Evolutionary conservation across 2,113 vertebrate species (phyloP).

Genomic region (Uria lomvia): DNA sequence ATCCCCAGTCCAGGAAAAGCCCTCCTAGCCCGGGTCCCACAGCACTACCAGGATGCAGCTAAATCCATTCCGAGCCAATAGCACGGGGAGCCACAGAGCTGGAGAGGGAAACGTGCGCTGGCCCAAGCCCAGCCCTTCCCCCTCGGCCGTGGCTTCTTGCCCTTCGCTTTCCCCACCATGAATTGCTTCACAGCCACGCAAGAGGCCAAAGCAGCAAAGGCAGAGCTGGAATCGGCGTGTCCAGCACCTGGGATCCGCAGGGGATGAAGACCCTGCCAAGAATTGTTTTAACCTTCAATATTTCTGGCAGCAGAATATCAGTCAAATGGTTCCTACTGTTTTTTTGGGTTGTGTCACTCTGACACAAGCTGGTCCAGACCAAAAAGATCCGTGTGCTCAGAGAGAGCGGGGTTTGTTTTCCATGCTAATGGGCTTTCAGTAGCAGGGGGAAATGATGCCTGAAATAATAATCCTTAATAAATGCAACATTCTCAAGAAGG

Average conservation of each 20-base stretch:
- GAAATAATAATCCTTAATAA: conserved; percentile 46
- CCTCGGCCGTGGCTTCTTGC: neutral
- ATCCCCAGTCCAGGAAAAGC: neutral
- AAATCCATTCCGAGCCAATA: fast-evolving
- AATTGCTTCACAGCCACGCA: neutral
- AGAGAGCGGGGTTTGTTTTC: conserved; percentile 27
- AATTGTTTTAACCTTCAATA: conserved; percentile 56
- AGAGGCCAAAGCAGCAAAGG: conserved; percentile 1
- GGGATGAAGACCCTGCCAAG: conserved; percentile 11
- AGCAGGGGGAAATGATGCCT: conserved; percentile 20
- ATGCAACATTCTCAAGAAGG: neutral
- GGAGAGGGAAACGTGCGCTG: neutral
- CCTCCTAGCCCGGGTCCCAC: neutral
- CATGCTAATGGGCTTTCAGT: neutral
- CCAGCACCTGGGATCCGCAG: conserved; percentile 40
- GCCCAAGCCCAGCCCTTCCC: neutral
- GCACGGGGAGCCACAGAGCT: fast-evolving
- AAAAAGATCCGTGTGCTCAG: neutral
- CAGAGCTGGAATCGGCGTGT: neutral
- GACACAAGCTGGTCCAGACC: conserved; percentile 13
- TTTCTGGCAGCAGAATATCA: conserved; percentile 25
- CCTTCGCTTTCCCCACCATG: neutral
- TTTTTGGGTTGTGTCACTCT: conserved; percentile 24
- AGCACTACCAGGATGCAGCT: neutral
- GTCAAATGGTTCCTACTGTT: neutral